These are phyloP conservation scores for Agrotis ipsilon DNA, from an alignment of 2,888 invertebrate species.

Conservation along the genomic window DNA sequence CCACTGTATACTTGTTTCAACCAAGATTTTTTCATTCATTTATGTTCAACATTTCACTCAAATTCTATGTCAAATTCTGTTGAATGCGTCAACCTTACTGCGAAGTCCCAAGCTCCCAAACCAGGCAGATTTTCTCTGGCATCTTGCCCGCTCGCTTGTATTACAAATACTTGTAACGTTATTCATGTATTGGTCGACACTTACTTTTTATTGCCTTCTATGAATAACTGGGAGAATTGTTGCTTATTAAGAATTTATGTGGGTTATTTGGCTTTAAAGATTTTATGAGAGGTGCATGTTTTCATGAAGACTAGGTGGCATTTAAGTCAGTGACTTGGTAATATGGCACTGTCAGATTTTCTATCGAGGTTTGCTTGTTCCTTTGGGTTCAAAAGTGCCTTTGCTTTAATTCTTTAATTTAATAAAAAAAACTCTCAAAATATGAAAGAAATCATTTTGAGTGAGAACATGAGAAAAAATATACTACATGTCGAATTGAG, in stretches of 20 bases:
- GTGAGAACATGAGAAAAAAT: too few species aligned
- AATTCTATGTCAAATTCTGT: not conserved
- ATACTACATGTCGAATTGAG: too few species aligned
- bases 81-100: constrained; percentile 35
- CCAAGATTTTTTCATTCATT: not conserved
- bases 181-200: constrained; percentile 62
- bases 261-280: constrained; percentile 12
- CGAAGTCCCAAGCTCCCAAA: constrained; percentile 16
- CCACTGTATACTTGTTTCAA: too few species aligned
- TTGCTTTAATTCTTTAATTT: too few species aligned
- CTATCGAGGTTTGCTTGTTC: too few species aligned
- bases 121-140: constrained; percentile 63
- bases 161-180: constrained; percentile 58
- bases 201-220: constrained; percentile 63
- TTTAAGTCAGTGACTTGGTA: not conserved
- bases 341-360: too few species aligned
- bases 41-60: not conserved
- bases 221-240: constrained; percentile 57
- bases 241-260: constrained; percentile 40
- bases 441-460: too few species aligned
- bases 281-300: not conserved
- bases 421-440: too few species aligned
- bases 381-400: too few species aligned
- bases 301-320: not conserved
- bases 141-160: constrained; percentile 53